Evolutionary conservation across 2,888 invertebrate genomes (phyloP), one percentile per base, ranked within the genome.

Genomic region (Cephus rjabovi): DNA sequence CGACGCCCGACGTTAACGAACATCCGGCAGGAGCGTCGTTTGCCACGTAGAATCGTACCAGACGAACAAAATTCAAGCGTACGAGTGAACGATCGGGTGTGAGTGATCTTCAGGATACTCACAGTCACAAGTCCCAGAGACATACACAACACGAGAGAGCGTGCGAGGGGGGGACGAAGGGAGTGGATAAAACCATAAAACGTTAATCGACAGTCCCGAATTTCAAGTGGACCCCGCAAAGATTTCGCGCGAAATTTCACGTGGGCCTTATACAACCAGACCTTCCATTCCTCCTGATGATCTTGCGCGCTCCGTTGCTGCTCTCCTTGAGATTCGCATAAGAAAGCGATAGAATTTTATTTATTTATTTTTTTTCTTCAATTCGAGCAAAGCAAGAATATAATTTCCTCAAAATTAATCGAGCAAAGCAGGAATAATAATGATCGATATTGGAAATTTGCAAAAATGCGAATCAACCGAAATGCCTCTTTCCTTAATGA

Each of bases 181-280:
- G 35, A 9, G 23, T 15, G 56, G 23, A 56, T 56, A 23, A 56
- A 56, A 56, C 23, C 56, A 2, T 56, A 56, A 56, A 56, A 23
- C 23, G 23, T 56, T 56, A 56, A 56, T 23, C 56, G 23, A 56
- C 23, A 56, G 23, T 56, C 56, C 23, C 56, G 2, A 56, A 56
- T 56, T 23, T 56, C 56, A 9, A 56, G 1, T 9, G 9, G 56
- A 15, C 2, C 9, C 23, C 56, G 23, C 23, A 15, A 56, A 56
- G 23, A 56, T 56, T 56, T 56, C 70, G 71, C n/a, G 37, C 71
- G 40, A 70, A 35, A 74, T 78, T 56, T 71, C n/a, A 56, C 35
- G 40, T 73, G 56, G 75, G 68, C 77, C 79, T 81, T 78, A 37
- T 74, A 76, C 34, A 34, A 56, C 23, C 56, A 56, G 23, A 15